Evolutionary conservation across 2,888 invertebrate genomes (phyloP).

Genomic region (Julus scandinavius): DNA sequence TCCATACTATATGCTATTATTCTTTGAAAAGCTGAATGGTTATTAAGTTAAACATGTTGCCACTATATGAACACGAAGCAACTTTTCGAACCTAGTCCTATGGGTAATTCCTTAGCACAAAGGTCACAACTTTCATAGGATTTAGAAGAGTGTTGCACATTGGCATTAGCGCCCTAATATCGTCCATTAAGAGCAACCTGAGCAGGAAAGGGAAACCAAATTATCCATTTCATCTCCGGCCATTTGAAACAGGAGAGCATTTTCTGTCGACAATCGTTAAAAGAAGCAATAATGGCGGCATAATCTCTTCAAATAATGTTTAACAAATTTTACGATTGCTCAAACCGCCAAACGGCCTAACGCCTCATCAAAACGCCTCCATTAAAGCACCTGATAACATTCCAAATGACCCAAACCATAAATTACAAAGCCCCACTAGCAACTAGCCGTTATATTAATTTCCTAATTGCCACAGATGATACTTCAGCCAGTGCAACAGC

Average conservation of each 20-base stretch:
- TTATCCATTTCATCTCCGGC: slow-evolving; percentile 34
- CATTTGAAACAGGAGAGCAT: slow-evolving; percentile 37
- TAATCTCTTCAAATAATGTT: slow-evolving; percentile 42
- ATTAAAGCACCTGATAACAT: background rate
- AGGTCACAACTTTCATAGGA: background rate
- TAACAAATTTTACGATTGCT: slow-evolving; percentile 42
- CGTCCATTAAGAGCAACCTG: slow-evolving; percentile 39
- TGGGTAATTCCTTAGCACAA: background rate
- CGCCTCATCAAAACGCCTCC: slow-evolving; percentile 16
- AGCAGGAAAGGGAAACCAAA: slow-evolving; percentile 29
- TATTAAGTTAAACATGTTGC: too few relatives aligned
- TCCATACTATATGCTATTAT: too few relatives aligned
- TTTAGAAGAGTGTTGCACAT: background rate
- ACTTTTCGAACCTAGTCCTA: background rate
- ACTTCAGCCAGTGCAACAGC: background rate
- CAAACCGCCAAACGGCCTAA: slow-evolving; percentile 24
- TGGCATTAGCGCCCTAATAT: slow-evolving; percentile 35
- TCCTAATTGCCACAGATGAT: background rate
- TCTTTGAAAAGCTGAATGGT: too few relatives aligned
- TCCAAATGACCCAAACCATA: background rate
- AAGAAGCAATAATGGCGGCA: background rate
- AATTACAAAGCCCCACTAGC: background rate
- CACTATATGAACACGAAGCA: background rate
- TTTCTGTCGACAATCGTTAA: slow-evolving; percentile 1
- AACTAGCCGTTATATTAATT: background rate